phyloP scores from a whole-genome alignment of 2,888 invertebrate genomes.

The Apodemia zela region DNA sequence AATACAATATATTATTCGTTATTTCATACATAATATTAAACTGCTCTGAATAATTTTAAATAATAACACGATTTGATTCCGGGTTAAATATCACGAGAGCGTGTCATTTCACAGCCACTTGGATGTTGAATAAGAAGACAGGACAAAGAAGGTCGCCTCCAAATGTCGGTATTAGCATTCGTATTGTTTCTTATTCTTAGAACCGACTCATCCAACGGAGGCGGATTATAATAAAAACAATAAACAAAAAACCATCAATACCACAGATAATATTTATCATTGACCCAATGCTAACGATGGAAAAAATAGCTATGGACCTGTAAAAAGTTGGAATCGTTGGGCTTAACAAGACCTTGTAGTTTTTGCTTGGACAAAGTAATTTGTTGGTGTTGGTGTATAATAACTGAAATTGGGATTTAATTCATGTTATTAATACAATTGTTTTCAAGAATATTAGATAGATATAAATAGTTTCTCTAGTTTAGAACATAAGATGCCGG shows the following conservation, averaged over 20 bases:
- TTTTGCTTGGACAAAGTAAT: not conserved
- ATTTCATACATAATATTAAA: not conserved
- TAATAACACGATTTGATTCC: not conserved
- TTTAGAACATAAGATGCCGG: no score
- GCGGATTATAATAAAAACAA: slow-evolving; percentile 3
- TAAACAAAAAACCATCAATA: slow-evolving; percentile 1
- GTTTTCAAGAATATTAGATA: no score
- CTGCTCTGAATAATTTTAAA: not conserved
- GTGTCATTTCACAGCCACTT: slow-evolving; percentile 1
- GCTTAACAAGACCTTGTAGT: not conserved
- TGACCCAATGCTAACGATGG: slow-evolving; percentile 12
- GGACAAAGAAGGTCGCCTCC: slow-evolving; percentile 46
- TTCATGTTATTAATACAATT: not conserved
- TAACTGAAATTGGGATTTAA: not conserved
- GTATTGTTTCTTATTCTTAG: slow-evolving; percentile 42
- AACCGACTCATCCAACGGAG: slow-evolving; percentile 26
- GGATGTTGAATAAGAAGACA: slow-evolving; percentile 16
- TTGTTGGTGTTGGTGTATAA: not conserved
- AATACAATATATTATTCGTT: no score
- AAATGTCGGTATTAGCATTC: slow-evolving; percentile 64
- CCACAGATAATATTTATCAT: slow-evolving; percentile 3
- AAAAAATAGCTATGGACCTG: not conserved
- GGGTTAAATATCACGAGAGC: slow-evolving; percentile 8
- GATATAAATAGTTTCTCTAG: no score
- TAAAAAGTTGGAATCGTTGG: not conserved